Base-by-base conservation (phyloP, 2,797 vertebrate genomes). In the Intellagama lesueurii region DNA sequence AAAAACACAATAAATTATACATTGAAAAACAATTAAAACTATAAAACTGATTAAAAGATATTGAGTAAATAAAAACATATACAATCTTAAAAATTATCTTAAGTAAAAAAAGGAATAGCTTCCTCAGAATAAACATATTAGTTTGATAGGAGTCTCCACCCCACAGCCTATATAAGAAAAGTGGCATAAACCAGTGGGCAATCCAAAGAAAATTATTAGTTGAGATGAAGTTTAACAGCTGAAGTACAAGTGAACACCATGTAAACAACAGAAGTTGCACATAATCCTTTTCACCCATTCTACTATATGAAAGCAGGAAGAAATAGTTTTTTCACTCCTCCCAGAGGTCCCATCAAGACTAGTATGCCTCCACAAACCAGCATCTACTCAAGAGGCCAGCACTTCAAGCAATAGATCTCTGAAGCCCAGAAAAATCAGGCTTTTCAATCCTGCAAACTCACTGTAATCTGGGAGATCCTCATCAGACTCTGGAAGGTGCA, bases 401-500 rank as follows among this genome's bases (percentile, higher is more conserved):
- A 12, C 12, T 28, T 64, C 7, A 8, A 7, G 52, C 35, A 60
- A 6, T 66, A 66, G 24, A 88, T 6, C 28, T 82, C 44, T 17
- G 30, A 68, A 79, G 56, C 60, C 19, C 60, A 64, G 19, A 85
- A 19, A 0, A 0, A 60, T 83, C 66, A 5, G 19, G 5, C 16
- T 64, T 64, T 64, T 2, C 60, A 64, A 22, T 17, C 68, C 4
- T n/a, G 40, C 56, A 56, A 73, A 97, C 98, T 97, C 95, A 99
- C 98, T 97, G 88, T 99, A 99, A 91, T 97, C 97, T 66, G 98
- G 98, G 89, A 98, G 97, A 81, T 98, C 97, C 19, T 94, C 32
- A 84, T 97, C 94, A 3, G 94, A 92, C 11, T 92, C 91, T 19
- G 87, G 81, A 11, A 91, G 81, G 2, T 91, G 87, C 6, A 91